Evolutionary conservation across 2,888 invertebrate genomes (phyloP), one percentile per base, ranked within the genome.

Genomic region (Argyresthia albistria): DNA sequence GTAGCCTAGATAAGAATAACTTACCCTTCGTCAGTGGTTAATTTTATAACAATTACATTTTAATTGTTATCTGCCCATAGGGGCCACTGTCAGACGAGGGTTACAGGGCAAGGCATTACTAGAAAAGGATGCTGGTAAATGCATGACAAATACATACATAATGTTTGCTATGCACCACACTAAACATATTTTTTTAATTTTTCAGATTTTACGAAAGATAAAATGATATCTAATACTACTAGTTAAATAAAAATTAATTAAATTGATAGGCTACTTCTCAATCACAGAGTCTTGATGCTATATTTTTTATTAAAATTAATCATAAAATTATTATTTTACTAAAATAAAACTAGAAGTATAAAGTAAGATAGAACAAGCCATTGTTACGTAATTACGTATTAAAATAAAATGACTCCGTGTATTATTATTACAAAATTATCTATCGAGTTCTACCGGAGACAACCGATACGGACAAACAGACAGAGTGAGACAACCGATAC

Each of bases 251-350:
- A 61, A 60, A 61, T 57, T 49, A 63, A 63, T 59, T 62, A 66
- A 67, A 64, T 2, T 61, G 66, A 64, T 63, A 66, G 67, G 65
- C 70, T 69, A 69, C 67, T 25, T 25, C 1, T 39, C 39, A 66
- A 65, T 65, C 75, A 76, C 74, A 75, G 75, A 68, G 67, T 71
- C 66, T 67, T 68, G 25, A 25, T 25, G 65, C 64, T 65, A 65
- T 50, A 43, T 10, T 16, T 50, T n/a, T 8, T 43, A 15, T 15
- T 39, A 15, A 50, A 35, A 46, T 50, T 37, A 43, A 12, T 35
- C 14, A 25, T 25, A 25, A 2, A 25, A 50, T 51, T 42, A 50
- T 35, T 45, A 51, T 43, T 43, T 35, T 43, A 9, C 35, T 43
- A 45, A 12, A 9, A 45, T n/a, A 45, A 45, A 45, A 14, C 45